Base-by-base conservation (phyloP, 2,797 vertebrate species). In the Potorous gilbertii region DNA sequence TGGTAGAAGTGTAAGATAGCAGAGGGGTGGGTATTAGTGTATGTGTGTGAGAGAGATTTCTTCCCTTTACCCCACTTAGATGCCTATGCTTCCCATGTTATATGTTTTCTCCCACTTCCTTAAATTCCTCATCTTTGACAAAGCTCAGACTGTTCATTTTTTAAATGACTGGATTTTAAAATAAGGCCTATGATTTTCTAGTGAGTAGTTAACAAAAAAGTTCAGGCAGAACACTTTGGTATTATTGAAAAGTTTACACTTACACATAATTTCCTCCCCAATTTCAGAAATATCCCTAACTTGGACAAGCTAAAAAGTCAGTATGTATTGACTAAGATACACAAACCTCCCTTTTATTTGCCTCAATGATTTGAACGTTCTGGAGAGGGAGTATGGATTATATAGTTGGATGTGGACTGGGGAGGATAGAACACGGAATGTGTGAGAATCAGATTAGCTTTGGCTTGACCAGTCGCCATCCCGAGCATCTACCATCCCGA, bases 241-340 rank as follows among this genome's bases (percentile, higher is more conserved):
- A 91, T 94, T 94, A 50, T 12, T 87, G 74, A 87, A 50, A 98
- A 96, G 96, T 96, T 95, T 90, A 96, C 95, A 90, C 95, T 24
- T 95, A 97, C 97, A 98, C 97, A 94, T 97, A 91, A 21, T 93
- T 94, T 96, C 96, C 96, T 91, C 89, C 96, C 94, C 95, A 96
- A 96, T 97, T 98, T 94, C 96, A 96, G 96, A 97, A 94, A 97
- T 96, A 93, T 95, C 95, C 96, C 95, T 97, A 97, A 55, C 11
- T 96, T 96, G 94, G 92, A 92, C 90, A 97, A 97, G 97, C 97
- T 98, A 97, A 98, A 97, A 98, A 98, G 91, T 96, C 97, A 97
- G 92, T 55, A 93, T 96, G 96, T 96, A 96, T 40, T 90, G 94
- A 94, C 18, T 11, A 92, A 91, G 96, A 96, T 95, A 89, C 95